These are phyloP conservation scores for Phoxinus dragarum DNA, from an alignment of 2,797 vertebrate genomes.

Conservation along the genomic window DNA sequence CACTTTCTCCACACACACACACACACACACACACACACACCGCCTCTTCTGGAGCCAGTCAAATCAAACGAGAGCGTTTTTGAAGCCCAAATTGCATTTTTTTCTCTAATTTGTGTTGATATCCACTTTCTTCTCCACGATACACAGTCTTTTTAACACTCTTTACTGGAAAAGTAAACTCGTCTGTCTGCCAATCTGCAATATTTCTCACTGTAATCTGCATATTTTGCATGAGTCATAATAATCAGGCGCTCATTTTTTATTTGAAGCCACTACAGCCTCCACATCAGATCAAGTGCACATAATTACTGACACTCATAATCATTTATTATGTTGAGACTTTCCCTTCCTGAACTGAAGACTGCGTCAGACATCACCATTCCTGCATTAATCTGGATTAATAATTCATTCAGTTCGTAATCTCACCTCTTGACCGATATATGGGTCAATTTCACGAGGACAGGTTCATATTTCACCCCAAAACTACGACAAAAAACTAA, in stretches of 20 bases:
- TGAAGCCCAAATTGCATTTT: background rate
- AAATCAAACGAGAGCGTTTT: background rate
- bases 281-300: background rate
- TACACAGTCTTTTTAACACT: background rate
- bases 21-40: background rate
- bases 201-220: constrained; percentile 20
- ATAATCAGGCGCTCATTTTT: background rate
- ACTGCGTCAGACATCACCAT: background rate
- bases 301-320: constrained; percentile 25
- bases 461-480: background rate
- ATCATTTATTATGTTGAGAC: background rate
- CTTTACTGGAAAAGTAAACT: background rate
- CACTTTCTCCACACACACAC: background rate
- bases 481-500: background rate
- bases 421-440: background rate
- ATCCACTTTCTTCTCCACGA: too few relatives aligned
- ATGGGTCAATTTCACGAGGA: background rate
- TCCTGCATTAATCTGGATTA: constrained; percentile 5
- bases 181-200: constrained; percentile 17
- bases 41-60: background rate
- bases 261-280: background rate
- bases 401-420: background rate
- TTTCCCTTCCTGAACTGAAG: background rate
- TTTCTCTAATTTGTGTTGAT: background rate
- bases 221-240: constrained; percentile 14